Conservation (phyloP, 2,888 invertebrate genomes). For the Apantesis nais region DNA sequence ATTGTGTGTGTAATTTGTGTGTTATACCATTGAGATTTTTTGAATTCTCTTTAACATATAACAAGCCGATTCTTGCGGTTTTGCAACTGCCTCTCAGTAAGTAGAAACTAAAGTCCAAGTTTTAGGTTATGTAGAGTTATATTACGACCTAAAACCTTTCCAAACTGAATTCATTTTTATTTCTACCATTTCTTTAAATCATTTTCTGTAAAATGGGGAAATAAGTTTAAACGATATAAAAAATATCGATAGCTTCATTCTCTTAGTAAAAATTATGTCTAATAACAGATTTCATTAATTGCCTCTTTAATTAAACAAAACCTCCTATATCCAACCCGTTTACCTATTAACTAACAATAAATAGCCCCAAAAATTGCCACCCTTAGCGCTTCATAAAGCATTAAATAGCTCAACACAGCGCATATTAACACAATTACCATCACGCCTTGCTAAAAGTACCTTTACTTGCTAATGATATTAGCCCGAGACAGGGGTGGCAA, state of each 20-base stretch:
- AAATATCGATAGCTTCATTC: no score
- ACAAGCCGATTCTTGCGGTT: no score
- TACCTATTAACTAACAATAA: not conserved
- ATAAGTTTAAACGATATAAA: no score
- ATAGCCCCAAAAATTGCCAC: not conserved
- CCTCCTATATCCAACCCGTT: not conserved
- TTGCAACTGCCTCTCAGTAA: no score
- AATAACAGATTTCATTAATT: not conserved
- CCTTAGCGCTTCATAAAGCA: conserved; percentile 4
- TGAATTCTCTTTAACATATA: no score
- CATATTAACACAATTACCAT: conserved; percentile 44
- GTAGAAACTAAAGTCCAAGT: no score
- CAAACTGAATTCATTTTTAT: not conserved
- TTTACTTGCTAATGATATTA: conserved; percentile 50
- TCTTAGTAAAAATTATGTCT: not conserved
- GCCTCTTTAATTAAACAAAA: not conserved
- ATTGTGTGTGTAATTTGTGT: no score
- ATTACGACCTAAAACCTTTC: not conserved
- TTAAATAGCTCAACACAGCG: conserved; percentile 21
- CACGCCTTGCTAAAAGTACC: conserved; percentile 44
- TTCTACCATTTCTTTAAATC: no score
- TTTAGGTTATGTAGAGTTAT: no score
- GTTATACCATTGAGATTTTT: no score
- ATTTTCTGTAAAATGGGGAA: no score
- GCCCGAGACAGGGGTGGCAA: conserved; percentile 50